These are phyloP conservation scores for Cyaniris semiargus DNA, from an alignment of 2,888 invertebrate genomes.

Conservation along the genomic window DNA sequence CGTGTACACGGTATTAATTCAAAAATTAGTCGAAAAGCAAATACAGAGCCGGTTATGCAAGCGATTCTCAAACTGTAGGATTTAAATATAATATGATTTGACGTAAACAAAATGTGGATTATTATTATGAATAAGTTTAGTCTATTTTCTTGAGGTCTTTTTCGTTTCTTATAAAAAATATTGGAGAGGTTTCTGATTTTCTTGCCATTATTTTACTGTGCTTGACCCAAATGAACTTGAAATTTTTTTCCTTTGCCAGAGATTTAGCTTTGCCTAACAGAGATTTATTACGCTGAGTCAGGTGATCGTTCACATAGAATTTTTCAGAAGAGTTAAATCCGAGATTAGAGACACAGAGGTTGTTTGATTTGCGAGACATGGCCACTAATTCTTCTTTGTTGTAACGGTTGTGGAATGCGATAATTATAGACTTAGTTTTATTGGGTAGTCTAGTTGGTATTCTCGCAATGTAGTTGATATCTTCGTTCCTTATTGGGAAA, in stretches of 20 bases:
- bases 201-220: conserved; percentile 41
- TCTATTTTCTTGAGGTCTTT: conserved; percentile 37
- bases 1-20: not conserved
- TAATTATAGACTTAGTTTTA: conserved; percentile 36
- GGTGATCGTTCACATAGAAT: conserved; percentile 39
- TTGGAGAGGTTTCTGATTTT: conserved; percentile 38
- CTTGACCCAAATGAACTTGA: conserved; percentile 40
- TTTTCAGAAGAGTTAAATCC: conserved; percentile 34
- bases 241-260: conserved; percentile 38
- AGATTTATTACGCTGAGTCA: conserved; percentile 36
- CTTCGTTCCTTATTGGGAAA: conserved; percentile 34
- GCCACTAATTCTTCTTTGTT: conserved; percentile 25
- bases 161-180: conserved; percentile 39
- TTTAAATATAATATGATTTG: not conserved
- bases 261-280: conserved; percentile 33
- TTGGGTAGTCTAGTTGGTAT: conserved; percentile 38
- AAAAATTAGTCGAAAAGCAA: no score
- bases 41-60: not conserved
- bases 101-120: not conserved
- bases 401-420: conserved; percentile 34
- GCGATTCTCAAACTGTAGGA: conserved; percentile 35
- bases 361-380: conserved; percentile 7
- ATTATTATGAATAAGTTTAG: conserved; percentile 20
- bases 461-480: conserved; percentile 40
- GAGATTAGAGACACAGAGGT: conserved; percentile 26